Evolutionary conservation across 2,797 vertebrate genomes (phyloP).

Genomic region (Kryptolebias ocellatus): DNA sequence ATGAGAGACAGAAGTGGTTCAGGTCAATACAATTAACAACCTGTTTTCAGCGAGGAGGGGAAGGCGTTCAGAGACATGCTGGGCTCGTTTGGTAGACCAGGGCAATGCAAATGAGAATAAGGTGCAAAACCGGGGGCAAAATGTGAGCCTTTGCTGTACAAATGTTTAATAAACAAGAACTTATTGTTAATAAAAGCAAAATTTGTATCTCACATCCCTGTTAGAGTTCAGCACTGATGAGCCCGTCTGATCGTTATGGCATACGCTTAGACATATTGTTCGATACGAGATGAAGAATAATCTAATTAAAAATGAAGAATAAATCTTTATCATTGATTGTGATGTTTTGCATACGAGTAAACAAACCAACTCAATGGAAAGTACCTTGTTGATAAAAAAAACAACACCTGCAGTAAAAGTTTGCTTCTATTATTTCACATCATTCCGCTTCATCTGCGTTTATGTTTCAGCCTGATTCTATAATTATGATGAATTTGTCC

Average conservation of each 20-base stretch:
- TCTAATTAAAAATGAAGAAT: neutral
- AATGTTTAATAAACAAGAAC: too few relatives aligned
- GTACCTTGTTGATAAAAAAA: too few relatives aligned
- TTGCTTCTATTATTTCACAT: too few relatives aligned
- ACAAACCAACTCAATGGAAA: too few relatives aligned
- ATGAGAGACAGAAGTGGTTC: neutral
- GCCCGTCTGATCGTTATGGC: neutral
- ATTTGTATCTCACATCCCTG: too few relatives aligned
- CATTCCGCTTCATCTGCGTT: too few relatives aligned
- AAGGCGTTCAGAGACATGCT: neutral
- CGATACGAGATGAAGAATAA: neutral
- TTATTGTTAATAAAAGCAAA: too few relatives aligned
- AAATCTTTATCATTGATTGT: neutral
- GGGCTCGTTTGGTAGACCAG: neutral
- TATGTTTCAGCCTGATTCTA: too few relatives aligned
- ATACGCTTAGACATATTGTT: neutral
- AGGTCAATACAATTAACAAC: slow-evolving; percentile 10
- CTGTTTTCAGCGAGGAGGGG: neutral
- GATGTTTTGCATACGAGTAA: too few relatives aligned
- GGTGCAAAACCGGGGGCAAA: neutral
- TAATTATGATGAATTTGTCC: too few relatives aligned
- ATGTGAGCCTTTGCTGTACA: neutral
- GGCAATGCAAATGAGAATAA: too few relatives aligned
- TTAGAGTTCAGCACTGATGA: neutral
- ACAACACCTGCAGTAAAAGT: too few relatives aligned